A percentile compares a stretch with the other conserved stretches of the same genome.
Conservation (phyloP, 2,888 invertebrate genomes). For the Idaea dimidiata region DNA sequence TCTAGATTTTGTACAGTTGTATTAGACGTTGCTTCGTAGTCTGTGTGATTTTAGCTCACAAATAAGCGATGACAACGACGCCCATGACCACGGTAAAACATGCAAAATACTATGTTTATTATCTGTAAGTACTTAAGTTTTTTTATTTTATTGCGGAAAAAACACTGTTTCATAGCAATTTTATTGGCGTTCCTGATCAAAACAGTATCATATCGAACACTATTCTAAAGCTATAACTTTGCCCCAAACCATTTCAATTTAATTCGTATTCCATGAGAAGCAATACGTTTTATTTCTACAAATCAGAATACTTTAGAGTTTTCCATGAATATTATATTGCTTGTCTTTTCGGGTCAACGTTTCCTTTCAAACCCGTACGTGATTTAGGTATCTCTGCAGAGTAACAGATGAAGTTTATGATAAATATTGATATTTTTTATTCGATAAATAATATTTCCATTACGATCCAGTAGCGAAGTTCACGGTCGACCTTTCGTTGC, state of each 20-base stretch:
- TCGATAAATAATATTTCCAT: constrained; percentile 6
- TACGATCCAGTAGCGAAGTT: constrained; percentile 12
- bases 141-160: too few species aligned
- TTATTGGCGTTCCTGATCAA: neutral
- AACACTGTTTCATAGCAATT: neutral
- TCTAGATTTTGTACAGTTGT: too few species aligned
- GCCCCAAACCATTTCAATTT: neutral
- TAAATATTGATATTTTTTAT: constrained; percentile 3
- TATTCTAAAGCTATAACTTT: constrained; percentile 6
- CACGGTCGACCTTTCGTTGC: constrained; percentile 18
- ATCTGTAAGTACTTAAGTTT: too few species aligned
- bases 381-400: constrained; percentile 8
- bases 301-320: neutral
- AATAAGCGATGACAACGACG: too few species aligned
- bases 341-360: neutral
- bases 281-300: neutral
- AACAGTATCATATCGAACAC: constrained; percentile 9
- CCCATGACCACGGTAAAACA: too few species aligned
- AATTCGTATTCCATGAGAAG: neutral
- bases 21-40: too few species aligned
- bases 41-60: too few species aligned
- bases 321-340: neutral
- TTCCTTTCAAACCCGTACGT: neutral
- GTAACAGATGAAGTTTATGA: neutral
- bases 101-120: too few species aligned